Evolutionary conservation across 2,113 vertebrate genomes (phyloP).

Genomic region (Gasterosteus aculeatus): DNA sequence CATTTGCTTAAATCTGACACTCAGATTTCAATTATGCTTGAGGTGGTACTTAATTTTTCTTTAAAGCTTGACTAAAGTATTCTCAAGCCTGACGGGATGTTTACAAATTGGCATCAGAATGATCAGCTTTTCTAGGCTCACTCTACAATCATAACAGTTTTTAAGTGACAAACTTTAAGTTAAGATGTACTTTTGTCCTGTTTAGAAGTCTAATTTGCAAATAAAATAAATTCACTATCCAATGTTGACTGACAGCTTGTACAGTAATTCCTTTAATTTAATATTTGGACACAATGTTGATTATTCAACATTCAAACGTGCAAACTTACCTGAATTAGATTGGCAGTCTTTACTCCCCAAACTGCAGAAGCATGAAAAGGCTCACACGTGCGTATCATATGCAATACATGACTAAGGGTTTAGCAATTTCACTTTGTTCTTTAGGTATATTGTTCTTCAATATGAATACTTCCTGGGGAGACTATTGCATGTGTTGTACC

Average conservation of each 20-base stretch:
- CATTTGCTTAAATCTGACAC: background rate
- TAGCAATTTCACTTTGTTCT: slow-evolving; percentile 33
- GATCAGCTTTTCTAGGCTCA: background rate
- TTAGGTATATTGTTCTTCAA: slow-evolving; percentile 31
- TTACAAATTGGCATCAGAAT: slow-evolving; percentile 1
- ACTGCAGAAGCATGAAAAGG: slow-evolving; percentile 8
- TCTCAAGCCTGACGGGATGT: slow-evolving; percentile 17
- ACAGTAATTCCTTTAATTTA: background rate
- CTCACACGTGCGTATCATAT: slow-evolving; percentile 16
- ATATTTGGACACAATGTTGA: background rate
- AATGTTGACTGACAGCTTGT: background rate
- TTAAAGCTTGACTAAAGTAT: background rate
- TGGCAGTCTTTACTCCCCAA: background rate
- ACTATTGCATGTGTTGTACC: background rate
- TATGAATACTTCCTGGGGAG: slow-evolving; percentile 7
- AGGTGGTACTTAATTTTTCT: slow-evolving; percentile 7
- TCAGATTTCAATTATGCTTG: slow-evolving; percentile 18
- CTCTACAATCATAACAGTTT: background rate
- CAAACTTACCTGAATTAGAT: background rate
- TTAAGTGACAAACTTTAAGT: slow-evolving; percentile 6
- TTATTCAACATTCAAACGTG: background rate
- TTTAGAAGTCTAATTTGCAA: background rate
- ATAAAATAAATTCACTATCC: background rate
- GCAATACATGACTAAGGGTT: slow-evolving; percentile 51
- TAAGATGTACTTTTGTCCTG: background rate